Evolutionary conservation across 2,888 invertebrate genomes (phyloP), one percentile per base, ranked within the genome.

Genomic region (Phaedon cochleariae): DNA sequence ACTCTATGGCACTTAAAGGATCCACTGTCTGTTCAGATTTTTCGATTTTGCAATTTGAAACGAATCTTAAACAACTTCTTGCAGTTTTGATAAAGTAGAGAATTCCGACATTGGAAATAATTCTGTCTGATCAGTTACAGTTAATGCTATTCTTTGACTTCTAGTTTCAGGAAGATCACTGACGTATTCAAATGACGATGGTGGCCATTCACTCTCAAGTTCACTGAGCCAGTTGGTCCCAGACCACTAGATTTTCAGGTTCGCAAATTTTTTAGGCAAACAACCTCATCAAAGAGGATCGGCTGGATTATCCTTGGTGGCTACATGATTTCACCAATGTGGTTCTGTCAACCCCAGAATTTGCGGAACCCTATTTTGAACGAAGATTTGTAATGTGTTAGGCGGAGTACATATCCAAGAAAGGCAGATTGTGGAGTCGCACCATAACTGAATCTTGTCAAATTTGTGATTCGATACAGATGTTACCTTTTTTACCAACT

Each of bases 241-340:
- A 2, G 45, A 12, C 58, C 62, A 65, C 65, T 60, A 65, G 3
- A 65, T 37, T 20, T 34, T 46, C 7, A n/a, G n/a, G 5, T 54
- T 37, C 1, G 9, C 7, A 22, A 65, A 48, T 17, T 51, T 9
- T 9, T 51, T 15, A n/a, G 51, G 22, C 9, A 26, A 21, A n/a
- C 21, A n/a, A n/a, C 54, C 54, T 12, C 54, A 10, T 9, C 37
- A 57, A 17, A 57, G 20, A 22, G 41, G 9, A n/a, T 45, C 57
- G 6, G 57, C 57, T 37, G 45, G 57, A 22, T 57, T 57, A 18
- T 26, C 26, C 6, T 26, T 26, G 26, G 26, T 26, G 6, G 26
- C 6, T 26, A 57, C 26, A 21, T 57, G 57, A 15, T 15, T 18
- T 41, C 45, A 64, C 66, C n/a, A 70, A 49, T 7, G 29, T 22